phyloP scores from a whole-genome alignment of 2,113 vertebrate species.

The Monopterus albus region DNA sequence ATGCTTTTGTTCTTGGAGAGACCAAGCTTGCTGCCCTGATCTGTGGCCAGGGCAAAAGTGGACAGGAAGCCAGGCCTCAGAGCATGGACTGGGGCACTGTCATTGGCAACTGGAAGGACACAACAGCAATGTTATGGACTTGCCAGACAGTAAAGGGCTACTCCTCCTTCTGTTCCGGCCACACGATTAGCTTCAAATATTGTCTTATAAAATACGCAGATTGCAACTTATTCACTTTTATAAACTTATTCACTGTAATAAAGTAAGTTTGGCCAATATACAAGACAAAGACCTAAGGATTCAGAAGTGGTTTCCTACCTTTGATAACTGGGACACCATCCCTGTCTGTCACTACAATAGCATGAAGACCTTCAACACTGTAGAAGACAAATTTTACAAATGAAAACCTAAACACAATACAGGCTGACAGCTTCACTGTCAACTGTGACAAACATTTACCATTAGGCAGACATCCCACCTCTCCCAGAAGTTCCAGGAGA shows the following conservation, averaged over 20 bases:
- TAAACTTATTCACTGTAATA: too few species aligned
- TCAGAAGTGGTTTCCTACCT: conserved; percentile 81
- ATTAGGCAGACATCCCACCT: too few species aligned
- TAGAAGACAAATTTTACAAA: fast-evolving
- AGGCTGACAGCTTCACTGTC: background rate
- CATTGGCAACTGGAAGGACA: conserved; percentile 90
- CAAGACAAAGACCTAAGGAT: background rate
- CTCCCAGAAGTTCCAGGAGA: too few species aligned
- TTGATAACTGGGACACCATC: conserved; percentile 98
- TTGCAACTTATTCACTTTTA: too few species aligned
- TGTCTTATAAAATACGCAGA: background rate
- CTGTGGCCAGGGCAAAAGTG: conserved; percentile 96
- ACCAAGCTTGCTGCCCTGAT: conserved; percentile 97
- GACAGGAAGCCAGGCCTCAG: conserved; percentile 94
- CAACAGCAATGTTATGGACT: too few species aligned
- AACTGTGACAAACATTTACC: too few species aligned
- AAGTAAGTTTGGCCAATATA: too few species aligned
- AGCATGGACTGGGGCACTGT: conserved; percentile 95
- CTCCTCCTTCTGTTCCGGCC: background rate
- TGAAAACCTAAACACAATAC: background rate
- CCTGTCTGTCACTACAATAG: conserved; percentile 94
- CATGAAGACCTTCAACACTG: conserved; percentile 97
- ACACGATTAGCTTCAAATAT: background rate
- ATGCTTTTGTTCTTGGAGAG: conserved; percentile 99
- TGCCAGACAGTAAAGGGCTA: too few species aligned